Evolutionary conservation across 2,797 vertebrate genomes (phyloP).

Genomic region (Eupleurogrammus muticus): DNA sequence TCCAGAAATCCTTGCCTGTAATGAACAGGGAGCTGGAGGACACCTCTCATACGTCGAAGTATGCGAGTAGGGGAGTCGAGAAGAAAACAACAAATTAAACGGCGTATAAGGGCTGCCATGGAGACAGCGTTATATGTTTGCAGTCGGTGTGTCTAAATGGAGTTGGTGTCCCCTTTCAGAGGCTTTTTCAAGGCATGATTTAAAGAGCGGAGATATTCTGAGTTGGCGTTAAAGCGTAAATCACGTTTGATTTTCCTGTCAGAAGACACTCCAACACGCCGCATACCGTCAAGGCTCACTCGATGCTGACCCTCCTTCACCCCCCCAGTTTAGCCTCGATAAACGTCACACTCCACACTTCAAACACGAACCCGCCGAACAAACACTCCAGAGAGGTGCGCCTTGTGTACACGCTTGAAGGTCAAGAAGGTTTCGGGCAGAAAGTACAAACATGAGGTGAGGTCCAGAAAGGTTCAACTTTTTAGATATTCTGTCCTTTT

Average conservation of each 20-base stretch:
- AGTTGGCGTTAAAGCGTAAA: too few species aligned
- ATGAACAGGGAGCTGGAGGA: slow-evolving; percentile 61
- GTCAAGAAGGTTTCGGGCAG: slow-evolving; percentile 51
- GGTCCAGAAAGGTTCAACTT: not conserved
- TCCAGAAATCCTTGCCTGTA: slow-evolving; percentile 58
- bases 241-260: slow-evolving; percentile 41
- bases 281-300: slow-evolving; percentile 38
- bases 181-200: slow-evolving; percentile 35
- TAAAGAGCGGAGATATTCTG: slow-evolving; percentile 22
- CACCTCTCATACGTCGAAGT: slow-evolving; percentile 42
- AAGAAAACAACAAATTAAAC: slow-evolving; percentile 57
- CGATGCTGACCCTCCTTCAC: slow-evolving; percentile 38
- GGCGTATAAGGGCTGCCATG: slow-evolving; percentile 44
- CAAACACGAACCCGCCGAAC: slow-evolving; percentile 38
- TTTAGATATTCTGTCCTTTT: slow-evolving; percentile 7
- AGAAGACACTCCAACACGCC: slow-evolving; percentile 57
- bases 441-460: slow-evolving; percentile 26
- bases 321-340: slow-evolving; percentile 40
- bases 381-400: slow-evolving; percentile 46
- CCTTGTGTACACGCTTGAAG: slow-evolving; percentile 37
- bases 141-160: slow-evolving; percentile 24
- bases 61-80: slow-evolving; percentile 40
- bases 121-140: slow-evolving; percentile 11
- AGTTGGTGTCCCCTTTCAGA: slow-evolving; percentile 5
- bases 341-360: slow-evolving; percentile 46